Percentiles rank a stretch among this genome's conserved stretches.
These are phyloP conservation scores for Potorous gilbertii DNA, from an alignment of 2,797 vertebrate genomes.

Conservation along the genomic window DNA sequence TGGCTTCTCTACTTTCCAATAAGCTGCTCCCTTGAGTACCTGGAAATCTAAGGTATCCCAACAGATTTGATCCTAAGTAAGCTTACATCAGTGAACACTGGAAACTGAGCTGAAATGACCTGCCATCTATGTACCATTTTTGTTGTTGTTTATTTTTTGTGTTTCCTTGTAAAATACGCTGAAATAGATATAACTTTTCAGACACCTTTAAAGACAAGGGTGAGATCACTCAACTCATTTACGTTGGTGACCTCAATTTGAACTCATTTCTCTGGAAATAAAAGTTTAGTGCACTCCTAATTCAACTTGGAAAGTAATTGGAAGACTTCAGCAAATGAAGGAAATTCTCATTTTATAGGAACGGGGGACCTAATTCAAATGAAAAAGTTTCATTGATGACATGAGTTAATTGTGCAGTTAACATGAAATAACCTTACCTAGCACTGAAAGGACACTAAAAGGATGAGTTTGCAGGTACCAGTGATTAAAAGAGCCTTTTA, in stretches of 20 bases:
- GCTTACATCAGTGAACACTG: not conserved
- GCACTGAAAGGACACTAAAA: slow-evolving; percentile 65
- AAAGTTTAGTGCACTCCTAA: slow-evolving; percentile 78
- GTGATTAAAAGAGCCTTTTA: slow-evolving; percentile 68
- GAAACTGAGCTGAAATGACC: slow-evolving; percentile 28
- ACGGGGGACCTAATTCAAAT: slow-evolving; percentile 76
- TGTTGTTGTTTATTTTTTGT: slow-evolving; percentile 32
- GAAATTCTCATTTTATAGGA: slow-evolving; percentile 78
- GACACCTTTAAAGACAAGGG: slow-evolving; percentile 57
- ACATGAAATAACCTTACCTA: slow-evolving; percentile 77
- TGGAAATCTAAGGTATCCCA: not conserved
- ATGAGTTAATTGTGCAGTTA: slow-evolving; percentile 78
- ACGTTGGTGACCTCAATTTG: slow-evolving; percentile 72
- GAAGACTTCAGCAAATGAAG: slow-evolving; percentile 76
- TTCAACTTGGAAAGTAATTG: slow-evolving; percentile 79
- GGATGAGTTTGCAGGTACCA: slow-evolving; percentile 62
- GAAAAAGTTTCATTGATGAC: slow-evolving; percentile 73
- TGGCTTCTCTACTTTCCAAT: not conserved
- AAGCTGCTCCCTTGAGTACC: not conserved
- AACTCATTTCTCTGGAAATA: slow-evolving; percentile 78
- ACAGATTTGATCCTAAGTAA: slow-evolving; percentile 27
- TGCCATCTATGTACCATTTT: slow-evolving; percentile 30
- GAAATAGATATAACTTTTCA: slow-evolving; percentile 60
- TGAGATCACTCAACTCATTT: slow-evolving; percentile 75
- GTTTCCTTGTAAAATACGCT: slow-evolving; percentile 65